These are phyloP conservation scores for Cyprinodon diabolis DNA, from an alignment of 2,797 vertebrate genomes.

Conservation along the genomic window DNA sequence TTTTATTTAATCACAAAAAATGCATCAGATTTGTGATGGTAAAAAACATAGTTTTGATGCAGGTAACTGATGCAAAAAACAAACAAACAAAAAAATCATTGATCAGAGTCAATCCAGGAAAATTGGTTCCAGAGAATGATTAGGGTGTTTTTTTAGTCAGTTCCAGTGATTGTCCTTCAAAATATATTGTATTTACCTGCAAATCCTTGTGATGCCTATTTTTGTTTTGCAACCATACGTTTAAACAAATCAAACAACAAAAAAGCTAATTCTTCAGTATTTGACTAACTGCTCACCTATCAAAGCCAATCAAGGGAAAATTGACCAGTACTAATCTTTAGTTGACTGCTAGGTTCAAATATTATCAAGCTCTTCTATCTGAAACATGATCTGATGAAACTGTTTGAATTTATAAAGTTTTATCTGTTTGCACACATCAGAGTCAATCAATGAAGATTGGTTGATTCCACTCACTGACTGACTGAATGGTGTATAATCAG, in stretches of 20 bases:
- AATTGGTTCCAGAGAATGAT: not conserved
- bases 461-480: not conserved
- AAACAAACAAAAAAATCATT: too few relatives aligned
- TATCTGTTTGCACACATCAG: not conserved
- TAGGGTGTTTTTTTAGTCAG: not conserved
- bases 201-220: not conserved
- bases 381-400: not conserved
- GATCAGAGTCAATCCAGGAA: not conserved
- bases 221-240: too few relatives aligned
- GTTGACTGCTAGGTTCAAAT: not conserved
- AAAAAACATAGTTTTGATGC: too few relatives aligned
- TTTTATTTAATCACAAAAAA: too few relatives aligned
- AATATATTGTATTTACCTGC: not conserved
- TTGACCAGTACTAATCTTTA: not conserved
- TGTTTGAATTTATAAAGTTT: conserved; percentile 11
- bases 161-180: not conserved
- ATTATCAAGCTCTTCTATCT: not conserved
- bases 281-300: too few relatives aligned
- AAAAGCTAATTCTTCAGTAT: not conserved
- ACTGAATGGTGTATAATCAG: not conserved
- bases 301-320: too few relatives aligned
- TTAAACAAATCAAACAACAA: too few relatives aligned
- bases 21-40: too few relatives aligned
- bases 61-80: too few relatives aligned
- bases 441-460: not conserved